These are phyloP conservation scores for Dioctria linearis DNA, from an alignment of 2,888 invertebrate species.

Conservation along the genomic window DNA sequence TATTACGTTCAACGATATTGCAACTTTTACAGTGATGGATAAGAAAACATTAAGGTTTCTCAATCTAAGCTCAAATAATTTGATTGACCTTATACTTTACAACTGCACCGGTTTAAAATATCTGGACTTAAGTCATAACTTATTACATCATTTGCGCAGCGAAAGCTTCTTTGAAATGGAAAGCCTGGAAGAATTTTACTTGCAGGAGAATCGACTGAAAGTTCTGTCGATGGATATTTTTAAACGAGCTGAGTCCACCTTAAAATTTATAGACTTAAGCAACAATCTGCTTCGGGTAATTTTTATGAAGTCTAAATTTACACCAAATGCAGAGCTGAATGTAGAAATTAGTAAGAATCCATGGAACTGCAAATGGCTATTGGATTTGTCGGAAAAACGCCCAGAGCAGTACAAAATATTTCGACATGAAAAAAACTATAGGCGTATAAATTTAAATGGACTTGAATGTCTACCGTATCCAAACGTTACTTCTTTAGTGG, in stretches of 20 bases:
- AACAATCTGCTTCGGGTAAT: constrained; percentile 29
- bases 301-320: not conserved
- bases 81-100: constrained; percentile 61
- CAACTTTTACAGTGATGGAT: constrained; percentile 29
- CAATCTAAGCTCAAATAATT: constrained; percentile 65
- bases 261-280: constrained; percentile 60
- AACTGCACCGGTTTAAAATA: constrained; percentile 58
- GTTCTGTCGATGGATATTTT: constrained; percentile 57
- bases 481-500: not conserved
- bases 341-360: constrained; percentile 66
- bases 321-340: constrained; percentile 56
- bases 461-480: constrained; percentile 65
- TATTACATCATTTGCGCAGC: constrained; percentile 61
- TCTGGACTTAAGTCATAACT: constrained; percentile 66
- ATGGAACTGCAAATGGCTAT: constrained; percentile 68
- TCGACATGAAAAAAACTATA: constrained; percentile 68
- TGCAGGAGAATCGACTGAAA: constrained; percentile 53
- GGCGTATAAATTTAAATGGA: constrained; percentile 69
- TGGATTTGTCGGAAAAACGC: constrained; percentile 64
- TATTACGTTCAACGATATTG: constrained; percentile 20
- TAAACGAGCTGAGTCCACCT: not conserved
- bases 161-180: constrained; percentile 61
- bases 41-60: constrained; percentile 56
- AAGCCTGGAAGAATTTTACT: constrained; percentile 44
- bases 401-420: constrained; percentile 67